phyloP scores from a whole-genome alignment of 2,888 invertebrate genomes.

The Drosophila paranaensis region DNA sequence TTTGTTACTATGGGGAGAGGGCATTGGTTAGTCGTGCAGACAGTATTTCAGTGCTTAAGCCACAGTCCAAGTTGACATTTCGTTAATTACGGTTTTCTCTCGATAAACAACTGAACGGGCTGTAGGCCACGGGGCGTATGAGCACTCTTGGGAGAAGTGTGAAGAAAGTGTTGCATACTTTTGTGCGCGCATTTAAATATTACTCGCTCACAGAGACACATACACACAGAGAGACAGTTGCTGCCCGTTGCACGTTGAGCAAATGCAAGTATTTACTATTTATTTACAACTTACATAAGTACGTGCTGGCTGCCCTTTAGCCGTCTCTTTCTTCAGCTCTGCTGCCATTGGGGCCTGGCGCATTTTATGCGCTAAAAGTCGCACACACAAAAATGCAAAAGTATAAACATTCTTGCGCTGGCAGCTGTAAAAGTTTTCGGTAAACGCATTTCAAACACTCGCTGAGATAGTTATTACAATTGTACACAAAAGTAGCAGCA shows the following conservation, averaged over 20 bases:
- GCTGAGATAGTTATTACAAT: conserved; percentile 80
- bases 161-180: conserved; percentile 42
- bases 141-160: neutral
- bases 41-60: neutral
- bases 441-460: conserved; percentile 80
- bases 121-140: conserved; percentile 7
- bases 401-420: conserved; percentile 72
- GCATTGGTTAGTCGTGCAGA: neutral
- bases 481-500: conserved; percentile 57
- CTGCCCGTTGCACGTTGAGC: conserved; percentile 36
- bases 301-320: conserved; percentile 38
- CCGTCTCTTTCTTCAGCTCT: neutral
- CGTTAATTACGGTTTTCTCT: conserved; percentile 6
- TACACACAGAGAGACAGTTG: neutral
- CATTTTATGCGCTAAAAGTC: conserved; percentile 54
- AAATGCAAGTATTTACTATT: conserved; percentile 57
- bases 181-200: conserved; percentile 48
- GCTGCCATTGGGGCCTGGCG: neutral
- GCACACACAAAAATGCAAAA: conserved; percentile 64
- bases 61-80: conserved; percentile 3
- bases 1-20: too few relatives aligned
- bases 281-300: conserved; percentile 60
- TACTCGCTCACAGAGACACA: conserved; percentile 10
- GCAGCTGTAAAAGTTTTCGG: conserved; percentile 73
- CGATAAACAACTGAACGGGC: neutral